Evolutionary conservation across 2,797 vertebrate genomes (phyloP).

Genomic region (Melanitta fusca): DNA sequence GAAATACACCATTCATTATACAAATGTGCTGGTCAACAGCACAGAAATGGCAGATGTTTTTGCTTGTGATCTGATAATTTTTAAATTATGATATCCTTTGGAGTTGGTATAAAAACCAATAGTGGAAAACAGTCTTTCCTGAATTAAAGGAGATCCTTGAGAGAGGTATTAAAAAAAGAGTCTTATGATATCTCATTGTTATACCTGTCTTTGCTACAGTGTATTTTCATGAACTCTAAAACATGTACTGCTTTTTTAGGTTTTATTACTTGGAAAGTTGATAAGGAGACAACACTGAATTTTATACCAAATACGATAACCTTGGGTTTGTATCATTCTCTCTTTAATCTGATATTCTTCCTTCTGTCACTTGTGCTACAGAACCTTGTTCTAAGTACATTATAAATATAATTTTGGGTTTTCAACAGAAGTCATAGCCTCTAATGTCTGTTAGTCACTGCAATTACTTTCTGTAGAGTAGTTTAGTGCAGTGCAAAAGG

Average conservation of each 20-base stretch:
- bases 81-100: background rate
- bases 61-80: conserved; percentile 1
- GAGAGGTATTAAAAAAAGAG: background rate
- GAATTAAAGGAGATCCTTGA: background rate
- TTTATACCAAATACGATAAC: background rate
- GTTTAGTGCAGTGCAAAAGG: background rate
- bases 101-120: background rate
- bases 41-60: background rate
- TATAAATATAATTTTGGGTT: background rate
- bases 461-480: background rate
- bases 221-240: background rate
- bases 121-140: background rate
- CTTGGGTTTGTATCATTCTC: background rate
- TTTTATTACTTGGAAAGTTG: conserved; percentile 14
- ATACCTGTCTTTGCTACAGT: background rate
- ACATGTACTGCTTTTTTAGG: background rate
- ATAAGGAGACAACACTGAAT: conserved; percentile 17
- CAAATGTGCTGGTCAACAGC: background rate
- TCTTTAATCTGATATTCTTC: background rate
- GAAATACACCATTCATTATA: background rate
- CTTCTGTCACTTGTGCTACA: background rate
- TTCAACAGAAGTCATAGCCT: background rate
- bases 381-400: background rate
- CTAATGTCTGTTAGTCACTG: background rate
- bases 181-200: background rate